Percentiles rank a stretch among this genome's conserved stretches.
phyloP scores from a whole-genome alignment of 2,797 vertebrate genomes.

The Gymnothorax reevesii region DNA sequence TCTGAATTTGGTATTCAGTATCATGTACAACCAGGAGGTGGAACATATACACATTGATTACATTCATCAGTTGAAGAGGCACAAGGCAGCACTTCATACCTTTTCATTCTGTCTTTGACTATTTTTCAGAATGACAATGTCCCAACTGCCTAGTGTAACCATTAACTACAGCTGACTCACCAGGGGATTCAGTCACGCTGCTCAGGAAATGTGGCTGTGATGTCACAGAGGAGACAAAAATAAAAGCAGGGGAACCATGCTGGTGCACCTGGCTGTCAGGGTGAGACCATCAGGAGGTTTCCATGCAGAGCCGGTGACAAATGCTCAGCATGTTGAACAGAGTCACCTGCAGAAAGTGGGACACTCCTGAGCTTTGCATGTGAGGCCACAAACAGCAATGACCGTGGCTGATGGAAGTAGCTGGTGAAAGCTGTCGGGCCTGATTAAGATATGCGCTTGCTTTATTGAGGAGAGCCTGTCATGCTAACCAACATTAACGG shows the following conservation, averaged over 20 bases:
- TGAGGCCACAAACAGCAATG: background rate
- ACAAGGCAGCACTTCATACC: too few species aligned
- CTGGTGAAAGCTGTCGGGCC: slow-evolving; percentile 3
- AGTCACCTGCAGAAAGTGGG: background rate
- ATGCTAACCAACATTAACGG: background rate
- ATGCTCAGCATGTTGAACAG: background rate
- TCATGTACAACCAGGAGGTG: too few species aligned
- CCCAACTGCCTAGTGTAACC: background rate
- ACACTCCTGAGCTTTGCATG: background rate
- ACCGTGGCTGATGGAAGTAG: background rate
- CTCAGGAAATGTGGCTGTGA: background rate
- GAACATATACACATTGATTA: too few species aligned
- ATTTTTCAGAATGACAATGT: background rate
- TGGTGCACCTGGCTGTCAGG: background rate
- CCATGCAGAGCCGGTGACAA: background rate
- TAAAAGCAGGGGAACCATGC: background rate
- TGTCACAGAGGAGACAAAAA: background rate
- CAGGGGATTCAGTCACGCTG: background rate
- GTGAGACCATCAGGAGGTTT: background rate
- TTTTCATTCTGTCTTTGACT: background rate
- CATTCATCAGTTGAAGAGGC: too few species aligned
- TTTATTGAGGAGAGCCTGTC: background rate
- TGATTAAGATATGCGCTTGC: background rate
- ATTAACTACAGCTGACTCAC: background rate
- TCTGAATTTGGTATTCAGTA: too few species aligned